Conservation (phyloP, 2,797 vertebrate species). For the Notoglanidium macrostoma region DNA sequence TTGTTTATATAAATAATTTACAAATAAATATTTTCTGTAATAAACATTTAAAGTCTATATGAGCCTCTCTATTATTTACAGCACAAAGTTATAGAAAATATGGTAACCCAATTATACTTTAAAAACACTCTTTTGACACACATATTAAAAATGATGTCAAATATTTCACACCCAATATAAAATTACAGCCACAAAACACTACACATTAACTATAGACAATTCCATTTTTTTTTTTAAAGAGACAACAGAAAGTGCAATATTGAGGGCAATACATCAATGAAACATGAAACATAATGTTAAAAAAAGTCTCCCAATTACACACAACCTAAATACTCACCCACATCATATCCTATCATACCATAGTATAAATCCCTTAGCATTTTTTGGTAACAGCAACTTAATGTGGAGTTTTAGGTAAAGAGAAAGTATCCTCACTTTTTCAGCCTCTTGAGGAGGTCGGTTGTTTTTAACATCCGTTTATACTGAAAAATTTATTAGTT, state of each 20-base stretch:
- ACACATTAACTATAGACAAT: not conserved
- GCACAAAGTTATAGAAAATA: not conserved
- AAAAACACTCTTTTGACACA: not conserved
- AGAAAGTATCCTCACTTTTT: not conserved
- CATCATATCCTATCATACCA: not conserved
- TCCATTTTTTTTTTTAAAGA: not conserved
- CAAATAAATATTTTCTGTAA: not conserved
- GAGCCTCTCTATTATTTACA: not conserved
- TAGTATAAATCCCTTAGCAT: not conserved
- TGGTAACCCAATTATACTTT: not conserved
- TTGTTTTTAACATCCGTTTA: not conserved
- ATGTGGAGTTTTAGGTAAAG: not conserved
- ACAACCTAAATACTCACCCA: not conserved
- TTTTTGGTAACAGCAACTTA: not conserved
- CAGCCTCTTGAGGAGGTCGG: not conserved
- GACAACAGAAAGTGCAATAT: not conserved
- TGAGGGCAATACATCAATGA: not conserved
- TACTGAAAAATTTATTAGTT: not conserved
- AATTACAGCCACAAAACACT: not conserved
- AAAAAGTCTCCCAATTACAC: not conserved
- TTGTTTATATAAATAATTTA: too few species aligned
- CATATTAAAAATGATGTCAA: not conserved
- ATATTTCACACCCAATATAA: not conserved
- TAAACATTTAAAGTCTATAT: not conserved
- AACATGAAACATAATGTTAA: not conserved